Conservation (phyloP, 2,113 vertebrate genomes). For the Burhinus oedicnemus region DNA sequence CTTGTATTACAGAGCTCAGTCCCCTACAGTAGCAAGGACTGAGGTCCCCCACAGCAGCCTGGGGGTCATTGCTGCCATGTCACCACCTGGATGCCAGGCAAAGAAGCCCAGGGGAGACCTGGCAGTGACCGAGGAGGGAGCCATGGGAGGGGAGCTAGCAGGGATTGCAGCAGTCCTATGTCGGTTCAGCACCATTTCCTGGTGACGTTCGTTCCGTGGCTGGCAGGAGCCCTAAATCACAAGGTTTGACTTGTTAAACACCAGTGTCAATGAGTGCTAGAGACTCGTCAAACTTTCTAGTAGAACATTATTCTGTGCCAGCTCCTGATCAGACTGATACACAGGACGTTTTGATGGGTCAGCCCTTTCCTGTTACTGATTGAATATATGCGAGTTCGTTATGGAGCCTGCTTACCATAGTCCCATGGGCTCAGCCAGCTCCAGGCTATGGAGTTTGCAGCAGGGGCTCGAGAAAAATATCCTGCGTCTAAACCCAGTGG, state of each 20-base stretch:
- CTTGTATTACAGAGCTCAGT: not conserved
- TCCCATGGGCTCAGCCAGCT: not conserved
- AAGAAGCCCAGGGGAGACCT: not conserved
- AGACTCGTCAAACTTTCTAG: constrained; percentile 15
- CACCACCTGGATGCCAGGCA: not conserved
- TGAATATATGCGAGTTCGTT: not conserved
- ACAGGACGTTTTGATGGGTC: constrained; percentile 21
- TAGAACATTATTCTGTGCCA: not conserved
- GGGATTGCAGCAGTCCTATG: not conserved
- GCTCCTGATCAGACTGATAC: not conserved
- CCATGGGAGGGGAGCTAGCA: not conserved
- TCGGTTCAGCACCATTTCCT: not conserved
- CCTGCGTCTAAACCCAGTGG: not conserved
- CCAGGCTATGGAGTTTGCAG: not conserved
- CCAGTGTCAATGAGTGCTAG: constrained; percentile 5
- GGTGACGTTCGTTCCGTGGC: not conserved
- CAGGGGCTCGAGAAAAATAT: not conserved
- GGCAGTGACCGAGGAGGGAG: not conserved
- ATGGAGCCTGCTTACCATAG: not conserved
- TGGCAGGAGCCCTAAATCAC: constrained; percentile 42
- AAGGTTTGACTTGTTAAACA: constrained; percentile 41
- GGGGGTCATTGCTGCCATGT: not conserved
- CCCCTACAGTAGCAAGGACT: not conserved
- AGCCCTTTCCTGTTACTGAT: constrained; percentile 30
- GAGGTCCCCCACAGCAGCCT: not conserved